Evolutionary conservation across 2,797 vertebrate species (phyloP).

Genomic region (Austrolebias charrua): DNA sequence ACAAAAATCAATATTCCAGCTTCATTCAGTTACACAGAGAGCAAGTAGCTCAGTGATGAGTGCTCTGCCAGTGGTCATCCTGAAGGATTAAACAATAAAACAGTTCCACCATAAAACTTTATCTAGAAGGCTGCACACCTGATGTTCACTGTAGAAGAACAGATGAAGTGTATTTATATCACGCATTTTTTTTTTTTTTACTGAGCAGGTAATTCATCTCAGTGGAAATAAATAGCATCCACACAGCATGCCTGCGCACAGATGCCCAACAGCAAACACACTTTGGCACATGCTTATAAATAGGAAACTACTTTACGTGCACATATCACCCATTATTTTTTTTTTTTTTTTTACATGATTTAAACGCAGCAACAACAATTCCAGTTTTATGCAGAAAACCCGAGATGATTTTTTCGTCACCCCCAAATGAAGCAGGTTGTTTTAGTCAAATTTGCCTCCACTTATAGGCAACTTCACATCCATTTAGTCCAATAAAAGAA

Average conservation of each 20-base stretch:
- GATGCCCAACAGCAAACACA: not conserved
- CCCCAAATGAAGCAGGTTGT: not conserved
- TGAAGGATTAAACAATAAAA: constrained; percentile 25
- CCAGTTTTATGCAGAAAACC: not conserved
- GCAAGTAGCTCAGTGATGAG: constrained; percentile 51
- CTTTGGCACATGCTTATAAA: not conserved
- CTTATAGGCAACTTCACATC: not conserved
- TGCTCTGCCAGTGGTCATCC: constrained; percentile 35
- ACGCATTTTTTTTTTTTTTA: no score
- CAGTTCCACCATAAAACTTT: constrained; percentile 7
- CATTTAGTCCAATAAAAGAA: not conserved
- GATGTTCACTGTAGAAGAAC: not conserved
- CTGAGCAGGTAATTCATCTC: no score
- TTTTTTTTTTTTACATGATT: not conserved
- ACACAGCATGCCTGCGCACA: not conserved
- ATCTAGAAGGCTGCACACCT: not conserved
- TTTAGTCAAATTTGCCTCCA: not conserved
- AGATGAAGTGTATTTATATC: not conserved
- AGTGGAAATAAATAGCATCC: not conserved
- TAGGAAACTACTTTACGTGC: constrained; percentile 1
- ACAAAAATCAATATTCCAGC: constrained; percentile 64
- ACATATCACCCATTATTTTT: not conserved
- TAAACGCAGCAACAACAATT: not conserved
- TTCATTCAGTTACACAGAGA: constrained; percentile 58
- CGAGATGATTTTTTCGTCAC: not conserved